These are phyloP conservation scores for Polyommatus iphigenia DNA, from an alignment of 2,888 invertebrate genomes.

Conservation along the genomic window DNA sequence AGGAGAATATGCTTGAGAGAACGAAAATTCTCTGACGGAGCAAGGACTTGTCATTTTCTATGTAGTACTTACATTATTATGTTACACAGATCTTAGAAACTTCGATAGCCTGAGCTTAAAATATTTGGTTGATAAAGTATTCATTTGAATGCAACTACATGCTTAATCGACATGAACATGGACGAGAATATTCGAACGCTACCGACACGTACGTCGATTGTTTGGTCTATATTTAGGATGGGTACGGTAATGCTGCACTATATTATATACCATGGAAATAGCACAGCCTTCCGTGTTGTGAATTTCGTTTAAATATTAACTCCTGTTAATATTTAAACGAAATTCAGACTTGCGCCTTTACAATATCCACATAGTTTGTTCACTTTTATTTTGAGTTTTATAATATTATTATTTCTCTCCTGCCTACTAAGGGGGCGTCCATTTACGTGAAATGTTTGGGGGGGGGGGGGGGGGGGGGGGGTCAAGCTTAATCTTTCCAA, in stretches of 20 bases:
- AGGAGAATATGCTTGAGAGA: too few relatives aligned
- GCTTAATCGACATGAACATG: background rate
- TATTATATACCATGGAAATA: background rate
- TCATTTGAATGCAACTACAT: background rate
- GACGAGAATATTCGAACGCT: slow-evolving; percentile 8
- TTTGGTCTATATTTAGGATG: background rate
- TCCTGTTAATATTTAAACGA: slow-evolving; percentile 13
- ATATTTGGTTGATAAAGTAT: background rate
- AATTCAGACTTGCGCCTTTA: background rate
- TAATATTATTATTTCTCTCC: background rate
- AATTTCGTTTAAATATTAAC: too few relatives aligned
- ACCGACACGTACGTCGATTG: background rate
- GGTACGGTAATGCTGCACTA: background rate
- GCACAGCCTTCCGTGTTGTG: slow-evolving; percentile 1
- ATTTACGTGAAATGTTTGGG: too few relatives aligned
- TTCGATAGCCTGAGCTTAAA: background rate
- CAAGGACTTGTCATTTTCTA: too few relatives aligned
- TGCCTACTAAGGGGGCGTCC: too few relatives aligned
- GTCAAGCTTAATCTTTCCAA: too few relatives aligned
- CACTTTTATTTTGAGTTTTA: background rate
- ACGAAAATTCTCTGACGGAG: too few relatives aligned
- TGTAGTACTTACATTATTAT: too few relatives aligned
- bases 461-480: too few relatives aligned
- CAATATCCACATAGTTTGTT: background rate
- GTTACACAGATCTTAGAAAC: too few relatives aligned